Conservation (phyloP, 2,888 invertebrate genomes). For the Epinotia nisella region DNA sequence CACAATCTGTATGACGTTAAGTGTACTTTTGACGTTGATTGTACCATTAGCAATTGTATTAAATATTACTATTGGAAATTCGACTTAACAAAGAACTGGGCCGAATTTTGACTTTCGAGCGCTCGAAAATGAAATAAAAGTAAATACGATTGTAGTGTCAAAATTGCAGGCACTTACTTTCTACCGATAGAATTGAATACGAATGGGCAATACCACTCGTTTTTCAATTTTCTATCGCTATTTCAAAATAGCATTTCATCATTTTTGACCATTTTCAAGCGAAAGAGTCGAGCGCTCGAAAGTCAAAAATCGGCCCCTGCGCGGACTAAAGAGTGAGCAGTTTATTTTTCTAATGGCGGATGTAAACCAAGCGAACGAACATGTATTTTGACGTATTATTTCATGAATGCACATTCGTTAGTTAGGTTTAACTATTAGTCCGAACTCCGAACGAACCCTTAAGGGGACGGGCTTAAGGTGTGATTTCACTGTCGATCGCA, state of each 20-base stretch:
- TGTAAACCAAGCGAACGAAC: neutral
- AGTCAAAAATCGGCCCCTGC: too few relatives aligned
- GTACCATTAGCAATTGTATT: slow-evolving; percentile 19
- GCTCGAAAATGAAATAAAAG: too few relatives aligned
- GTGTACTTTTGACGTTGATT: slow-evolving; percentile 19
- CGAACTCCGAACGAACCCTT: neutral
- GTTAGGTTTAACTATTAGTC: neutral
- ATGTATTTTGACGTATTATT: neutral
- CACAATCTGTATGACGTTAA: slow-evolving; percentile 4
- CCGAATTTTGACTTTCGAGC: too few relatives aligned
- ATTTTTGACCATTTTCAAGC: too few relatives aligned
- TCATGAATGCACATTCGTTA: neutral
- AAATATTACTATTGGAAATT: slow-evolving; percentile 16
- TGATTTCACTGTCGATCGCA: neutral
- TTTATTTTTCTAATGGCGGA: neutral
- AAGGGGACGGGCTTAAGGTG: neutral
- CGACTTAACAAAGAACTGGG: slow-evolving; percentile 8
- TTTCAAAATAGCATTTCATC: too few relatives aligned
- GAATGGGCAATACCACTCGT: too few relatives aligned
- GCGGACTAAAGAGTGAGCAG: neutral
- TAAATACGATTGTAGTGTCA: too few relatives aligned
- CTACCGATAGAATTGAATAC: too few relatives aligned
- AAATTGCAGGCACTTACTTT: too few relatives aligned
- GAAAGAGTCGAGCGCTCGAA: too few relatives aligned
- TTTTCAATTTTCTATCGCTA: too few relatives aligned